These are phyloP conservation scores for Mimas tiliae DNA, from an alignment of 2,888 invertebrate genomes.

Conservation along the genomic window DNA sequence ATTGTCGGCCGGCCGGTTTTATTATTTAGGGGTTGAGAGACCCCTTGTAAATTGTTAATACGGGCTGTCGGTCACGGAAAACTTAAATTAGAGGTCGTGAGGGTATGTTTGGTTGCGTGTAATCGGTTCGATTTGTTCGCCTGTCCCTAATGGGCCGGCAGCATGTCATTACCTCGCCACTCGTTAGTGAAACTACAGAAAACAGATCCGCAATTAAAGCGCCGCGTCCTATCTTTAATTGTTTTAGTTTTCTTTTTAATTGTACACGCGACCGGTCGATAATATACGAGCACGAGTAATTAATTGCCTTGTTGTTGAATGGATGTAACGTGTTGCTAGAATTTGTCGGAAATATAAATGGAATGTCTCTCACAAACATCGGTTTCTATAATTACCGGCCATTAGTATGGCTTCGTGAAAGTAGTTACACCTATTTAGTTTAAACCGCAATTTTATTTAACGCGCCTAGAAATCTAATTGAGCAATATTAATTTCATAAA, in stretches of 20 bases:
- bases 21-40: constrained; percentile 71
- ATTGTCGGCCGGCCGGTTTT: constrained; percentile 67
- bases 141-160: constrained; percentile 53
- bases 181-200: constrained; percentile 31
- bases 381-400: constrained; percentile 18
- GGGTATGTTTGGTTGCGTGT: constrained; percentile 58
- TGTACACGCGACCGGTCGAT: constrained; percentile 2
- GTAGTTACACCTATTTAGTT: constrained; percentile 8
- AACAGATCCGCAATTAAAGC: constrained; percentile 19
- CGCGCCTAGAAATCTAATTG: background rate
- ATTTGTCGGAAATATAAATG: constrained; percentile 27
- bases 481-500: constrained; percentile 28
- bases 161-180: constrained; percentile 42
- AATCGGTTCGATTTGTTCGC: constrained; percentile 65
- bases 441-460: background rate
- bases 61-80: constrained; percentile 69
- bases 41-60: constrained; percentile 71
- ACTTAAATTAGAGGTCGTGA: constrained; percentile 69
- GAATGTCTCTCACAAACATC: constrained; percentile 23
- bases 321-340: background rate
- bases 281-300: background rate
- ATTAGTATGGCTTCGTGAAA: background rate
- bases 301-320: constrained; percentile 15
- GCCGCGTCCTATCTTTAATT: background rate
- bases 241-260: constrained; percentile 10